Evolutionary conservation across 1,140 invertebrate genomes (phyloP), one percentile per base, ranked within the genome.

Genomic region (Drosophila sturtevanti): DNA sequence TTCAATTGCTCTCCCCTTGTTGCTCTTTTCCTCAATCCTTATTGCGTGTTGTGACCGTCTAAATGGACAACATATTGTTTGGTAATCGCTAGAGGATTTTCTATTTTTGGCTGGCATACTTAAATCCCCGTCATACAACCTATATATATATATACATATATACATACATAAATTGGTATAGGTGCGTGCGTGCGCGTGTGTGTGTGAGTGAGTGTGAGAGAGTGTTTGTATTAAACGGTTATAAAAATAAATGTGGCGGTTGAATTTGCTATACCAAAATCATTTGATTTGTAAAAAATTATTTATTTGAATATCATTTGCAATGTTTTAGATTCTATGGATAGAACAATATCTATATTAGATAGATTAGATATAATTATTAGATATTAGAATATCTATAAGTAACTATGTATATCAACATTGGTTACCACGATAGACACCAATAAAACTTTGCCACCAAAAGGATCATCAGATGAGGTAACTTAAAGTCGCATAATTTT

Each of bases 31-130:
- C 21, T 52, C n/a, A 18, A 48, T 21, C 7, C 41, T 48, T 11
- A 48, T 48, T 48, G 44, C 14, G 27, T 31, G 18, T 37, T 72
- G 41, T 70, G 9, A 63, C 31, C 63, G 35, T 52, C 64, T 67
- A 69, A 85, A 72, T 75, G 65, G 63, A 64, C 78, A 85, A 72
- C 81, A 86, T 78, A 85, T 86, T 79, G 77, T 79, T 24, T 75
- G 52, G 56, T 80, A 76, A 76, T 76, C 72, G 72, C 58, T 35
- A 66, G 51, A 68, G 41, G 72, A 76, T 76, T 76, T 76, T 76
- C 72, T 76, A 76, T 76, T 76, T 76, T 76, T 76, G 71, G 72
- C 70, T 63, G 63, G 64, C 71, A 56, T 54, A 52, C 38, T 16
- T 16, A 61, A 41, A 41, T 24, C 37, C 4, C 16, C 16, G 54